phyloP scores from a whole-genome alignment of 2,113 vertebrate species.

The Fregata magnificens region DNA sequence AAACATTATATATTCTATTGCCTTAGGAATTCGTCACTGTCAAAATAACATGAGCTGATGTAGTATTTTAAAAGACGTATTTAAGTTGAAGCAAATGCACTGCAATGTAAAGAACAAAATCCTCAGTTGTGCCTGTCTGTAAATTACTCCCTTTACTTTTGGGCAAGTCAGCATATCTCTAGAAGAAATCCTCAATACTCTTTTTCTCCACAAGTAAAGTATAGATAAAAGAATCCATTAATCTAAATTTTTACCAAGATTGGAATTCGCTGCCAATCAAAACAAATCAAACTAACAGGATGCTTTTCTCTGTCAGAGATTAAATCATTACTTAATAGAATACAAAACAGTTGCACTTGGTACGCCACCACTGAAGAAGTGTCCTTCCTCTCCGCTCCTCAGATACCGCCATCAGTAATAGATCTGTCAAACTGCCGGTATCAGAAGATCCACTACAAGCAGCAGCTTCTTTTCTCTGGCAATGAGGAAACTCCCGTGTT shows the following conservation, averaged over 20 bases:
- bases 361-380: constrained; percentile 15
- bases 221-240: constrained; percentile 56
- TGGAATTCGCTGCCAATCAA: constrained; percentile 49
- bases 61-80: constrained; percentile 11
- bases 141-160: constrained; percentile 26
- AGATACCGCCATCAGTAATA: background rate
- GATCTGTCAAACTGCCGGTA: constrained; percentile 23
- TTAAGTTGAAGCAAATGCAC: constrained; percentile 18
- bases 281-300: constrained; percentile 33
- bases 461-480: background rate
- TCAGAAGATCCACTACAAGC: background rate
- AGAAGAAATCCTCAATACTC: constrained; percentile 20
- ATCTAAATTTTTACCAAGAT: constrained; percentile 54
- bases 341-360: constrained; percentile 21
- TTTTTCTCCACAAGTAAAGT: constrained; percentile 3
- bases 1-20: constrained; percentile 1
- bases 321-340: constrained; percentile 43
- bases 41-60: constrained; percentile 18
- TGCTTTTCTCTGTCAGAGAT: constrained; percentile 46
- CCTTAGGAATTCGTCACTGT: constrained; percentile 32
- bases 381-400: constrained; percentile 16
- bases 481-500: background rate
- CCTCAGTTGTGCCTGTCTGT: background rate
- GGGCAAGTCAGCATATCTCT: constrained; percentile 24
- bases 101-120: constrained; percentile 7